Evolutionary conservation across 2,113 vertebrate genomes (phyloP), one percentile per base, ranked within the genome.

Genomic region (Thymallus thymallus): DNA sequence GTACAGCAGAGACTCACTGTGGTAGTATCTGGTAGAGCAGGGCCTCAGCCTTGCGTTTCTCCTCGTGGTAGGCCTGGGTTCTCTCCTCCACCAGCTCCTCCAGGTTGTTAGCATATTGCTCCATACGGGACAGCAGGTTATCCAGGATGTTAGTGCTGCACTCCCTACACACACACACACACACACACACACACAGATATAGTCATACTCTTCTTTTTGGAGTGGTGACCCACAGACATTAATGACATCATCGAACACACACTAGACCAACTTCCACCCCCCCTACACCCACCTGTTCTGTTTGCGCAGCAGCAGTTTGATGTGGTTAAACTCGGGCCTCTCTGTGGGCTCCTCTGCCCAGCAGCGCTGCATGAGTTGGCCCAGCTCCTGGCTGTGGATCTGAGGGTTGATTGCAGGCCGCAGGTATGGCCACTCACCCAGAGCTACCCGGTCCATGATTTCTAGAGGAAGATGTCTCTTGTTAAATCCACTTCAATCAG

Each of bases 11-110:
- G 71, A 85, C 91, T 94, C 84, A 96, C 95, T 96, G 94, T 68
- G 94, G 94, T 73, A 95, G 90, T 66, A 96, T 96, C 85, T 96
- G 95, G 91, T 95, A 95, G 74, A 96, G 94, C 55, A 96, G 88
- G 0, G 92, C 91, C 85, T 96, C 95, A 0, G 94, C 95, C 70
- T 93, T 95, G 68, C 93, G 91, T 76, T 95, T 96, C 91, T 96
- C 95, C 82, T 96, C 95, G 81, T 95, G 89, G 87, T 96, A 96
- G 0, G 95, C 95, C 81, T 96, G 95, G 0, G 95, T 95, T 0
- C 94, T 75, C 76, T 95, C 95, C 83, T 95, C 94, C 76, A 95
- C 95, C 84, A 96, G 87, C 74, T 94, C 94, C 87, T 96, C 95
- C 87, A 96, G 88, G 82, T 95, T 95, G 87, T 95, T 94, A 71